phyloP scores from a whole-genome alignment of 1,140 invertebrate species.

The Hesperophylax magnus region DNA sequence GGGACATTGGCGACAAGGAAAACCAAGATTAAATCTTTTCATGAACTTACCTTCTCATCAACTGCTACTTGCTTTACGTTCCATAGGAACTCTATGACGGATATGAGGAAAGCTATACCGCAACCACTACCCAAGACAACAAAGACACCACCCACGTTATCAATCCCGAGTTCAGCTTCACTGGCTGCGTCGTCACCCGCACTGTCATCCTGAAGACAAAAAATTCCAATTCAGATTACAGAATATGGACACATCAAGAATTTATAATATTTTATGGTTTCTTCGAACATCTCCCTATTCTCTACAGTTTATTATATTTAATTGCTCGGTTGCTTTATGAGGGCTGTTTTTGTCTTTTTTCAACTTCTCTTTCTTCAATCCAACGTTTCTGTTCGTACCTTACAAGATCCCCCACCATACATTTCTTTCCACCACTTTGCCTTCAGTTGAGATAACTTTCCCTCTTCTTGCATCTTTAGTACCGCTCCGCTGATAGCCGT shows the following conservation, averaged over 20 bases:
- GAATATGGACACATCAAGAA: too few relatives aligned
- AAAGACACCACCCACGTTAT: constrained; percentile 83
- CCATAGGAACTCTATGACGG: constrained; percentile 76
- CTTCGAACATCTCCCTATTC: too few relatives aligned
- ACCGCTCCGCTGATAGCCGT: constrained; percentile 79
- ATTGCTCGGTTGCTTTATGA: too few relatives aligned
- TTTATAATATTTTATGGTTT: too few relatives aligned
- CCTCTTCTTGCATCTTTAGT: constrained; percentile 82
- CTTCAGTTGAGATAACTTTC: constrained; percentile 78
- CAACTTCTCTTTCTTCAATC: too few relatives aligned
- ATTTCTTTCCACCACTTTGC: constrained; percentile 85
- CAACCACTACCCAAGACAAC: constrained; percentile 76
- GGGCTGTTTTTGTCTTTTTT: too few relatives aligned
- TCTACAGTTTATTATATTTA: too few relatives aligned
- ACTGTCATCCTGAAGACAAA: constrained; percentile 56
- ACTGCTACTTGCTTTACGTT: constrained; percentile 75
- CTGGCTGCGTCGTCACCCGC: constrained; percentile 58
- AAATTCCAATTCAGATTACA: background rate
- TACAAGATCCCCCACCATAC: constrained; percentile 64
- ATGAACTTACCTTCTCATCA: constrained; percentile 69
- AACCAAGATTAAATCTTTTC: background rate
- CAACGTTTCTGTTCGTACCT: constrained; percentile 55
- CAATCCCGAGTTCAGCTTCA: constrained; percentile 70
- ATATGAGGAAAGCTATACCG: constrained; percentile 68
- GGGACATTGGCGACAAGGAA: too few relatives aligned